These are phyloP conservation scores for Drosophila tripunctata DNA, from an alignment of 2,888 invertebrate species.

Conservation along the genomic window DNA sequence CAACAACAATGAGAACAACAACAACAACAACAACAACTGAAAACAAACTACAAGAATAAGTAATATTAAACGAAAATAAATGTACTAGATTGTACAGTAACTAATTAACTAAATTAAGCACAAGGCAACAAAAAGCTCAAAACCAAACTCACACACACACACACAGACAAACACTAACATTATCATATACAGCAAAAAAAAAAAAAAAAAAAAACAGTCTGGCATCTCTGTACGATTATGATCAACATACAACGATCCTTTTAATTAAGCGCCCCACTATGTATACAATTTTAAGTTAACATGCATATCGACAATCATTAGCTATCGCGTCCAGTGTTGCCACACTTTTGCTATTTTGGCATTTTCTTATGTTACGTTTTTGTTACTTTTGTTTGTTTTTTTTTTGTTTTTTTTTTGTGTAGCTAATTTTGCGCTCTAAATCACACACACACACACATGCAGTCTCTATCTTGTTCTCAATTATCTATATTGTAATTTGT, in stretches of 20 bases:
- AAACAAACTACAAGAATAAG: constrained; percentile 26
- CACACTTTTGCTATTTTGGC: no score
- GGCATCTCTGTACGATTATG: constrained; percentile 26
- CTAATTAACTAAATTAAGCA: constrained; percentile 43
- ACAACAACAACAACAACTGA: constrained; percentile 13
- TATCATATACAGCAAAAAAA: constrained; percentile 26
- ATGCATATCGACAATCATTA: constrained; percentile 3
- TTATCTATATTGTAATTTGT: not conserved
- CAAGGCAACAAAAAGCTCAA: constrained; percentile 9
- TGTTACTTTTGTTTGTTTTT: no score
- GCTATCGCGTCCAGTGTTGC: no score
- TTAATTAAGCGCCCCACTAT: constrained; percentile 6
- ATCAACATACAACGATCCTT: constrained; percentile 17
- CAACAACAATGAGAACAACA: constrained; percentile 6
- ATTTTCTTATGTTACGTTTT: no score
- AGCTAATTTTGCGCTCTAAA: not conserved
- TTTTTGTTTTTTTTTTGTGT: no score
- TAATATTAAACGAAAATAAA: constrained; percentile 50
- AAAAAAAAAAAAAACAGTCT: no score
- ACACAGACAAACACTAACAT: not conserved
- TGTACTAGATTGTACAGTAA: constrained; percentile 71
- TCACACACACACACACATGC: not conserved
- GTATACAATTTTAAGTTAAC: constrained; percentile 17
- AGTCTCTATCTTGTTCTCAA: not conserved
- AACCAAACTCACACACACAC: not conserved